Percentiles rank a stretch among this genome's conserved stretches.
These are phyloP conservation scores for Pandion haliaetus DNA, from an alignment of 2,113 vertebrate species.

Conservation along the genomic window DNA sequence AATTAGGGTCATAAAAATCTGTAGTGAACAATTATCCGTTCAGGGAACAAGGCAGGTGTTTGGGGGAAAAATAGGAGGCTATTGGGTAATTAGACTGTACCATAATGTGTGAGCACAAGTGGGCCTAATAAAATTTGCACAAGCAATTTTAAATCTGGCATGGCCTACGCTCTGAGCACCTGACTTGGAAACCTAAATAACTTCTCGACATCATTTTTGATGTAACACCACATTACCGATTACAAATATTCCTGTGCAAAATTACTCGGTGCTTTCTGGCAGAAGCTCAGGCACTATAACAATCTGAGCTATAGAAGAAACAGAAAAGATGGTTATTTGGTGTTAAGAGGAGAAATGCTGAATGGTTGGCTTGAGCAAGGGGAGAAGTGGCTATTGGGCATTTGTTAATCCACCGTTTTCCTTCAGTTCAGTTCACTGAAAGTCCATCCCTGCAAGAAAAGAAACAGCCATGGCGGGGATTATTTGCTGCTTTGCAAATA, in stretches of 20 bases:
- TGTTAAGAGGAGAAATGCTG: background rate
- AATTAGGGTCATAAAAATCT: conserved; percentile 47
- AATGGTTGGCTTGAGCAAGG: background rate
- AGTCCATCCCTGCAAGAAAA: background rate
- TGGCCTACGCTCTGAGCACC: background rate
- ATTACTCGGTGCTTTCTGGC: background rate
- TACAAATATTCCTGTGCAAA: background rate
- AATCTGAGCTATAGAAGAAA: background rate
- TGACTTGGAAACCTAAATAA: background rate
- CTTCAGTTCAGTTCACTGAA: background rate
- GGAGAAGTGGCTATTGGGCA: accelerated
- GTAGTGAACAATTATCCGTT: conserved; percentile 34
- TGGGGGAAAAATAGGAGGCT: conserved; percentile 1
- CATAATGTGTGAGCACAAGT: background rate
- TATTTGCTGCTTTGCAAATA: background rate
- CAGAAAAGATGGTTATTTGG: background rate
- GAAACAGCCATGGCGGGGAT: background rate
- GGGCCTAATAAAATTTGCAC: conserved; percentile 31
- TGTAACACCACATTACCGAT: background rate
- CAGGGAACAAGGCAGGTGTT: conserved; percentile 44
- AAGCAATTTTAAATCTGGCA: conserved; percentile 46
- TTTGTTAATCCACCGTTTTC: background rate
- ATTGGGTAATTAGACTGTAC: conserved; percentile 38
- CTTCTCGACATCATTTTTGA: background rate
- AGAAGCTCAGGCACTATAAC: background rate